A percentile compares a stretch with the other conserved stretches of the same genome.
These are phyloP conservation scores for Agrilus mali DNA, from an alignment of 2,888 invertebrate genomes.

Conservation along the genomic window DNA sequence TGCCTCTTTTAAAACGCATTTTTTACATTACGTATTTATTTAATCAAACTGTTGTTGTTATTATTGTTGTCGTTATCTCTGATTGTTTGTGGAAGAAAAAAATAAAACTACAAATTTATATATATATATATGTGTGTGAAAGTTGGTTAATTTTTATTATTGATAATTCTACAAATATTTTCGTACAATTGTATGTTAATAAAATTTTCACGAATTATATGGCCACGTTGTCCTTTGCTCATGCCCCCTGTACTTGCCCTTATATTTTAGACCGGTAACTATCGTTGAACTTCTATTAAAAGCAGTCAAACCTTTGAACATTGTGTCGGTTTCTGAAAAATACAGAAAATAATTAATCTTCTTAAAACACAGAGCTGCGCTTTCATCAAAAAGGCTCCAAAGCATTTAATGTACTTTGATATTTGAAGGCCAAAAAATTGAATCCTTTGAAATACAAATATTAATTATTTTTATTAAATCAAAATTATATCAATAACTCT, in stretches of 20 bases:
- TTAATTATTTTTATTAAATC: not conserved
- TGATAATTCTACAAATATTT: too few species aligned
- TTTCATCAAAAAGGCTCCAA: too few species aligned
- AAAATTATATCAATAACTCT: slow-evolving; percentile 6
- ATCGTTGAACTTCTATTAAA: slow-evolving; percentile 76
- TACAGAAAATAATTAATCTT: not conserved
- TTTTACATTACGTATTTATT: too few species aligned
- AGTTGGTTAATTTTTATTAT: too few species aligned
- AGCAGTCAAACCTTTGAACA: slow-evolving; percentile 66
- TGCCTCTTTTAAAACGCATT: too few species aligned
- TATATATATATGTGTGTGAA: too few species aligned
- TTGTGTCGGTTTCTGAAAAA: slow-evolving; percentile 49
- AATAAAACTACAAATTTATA: too few species aligned
- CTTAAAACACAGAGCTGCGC: slow-evolving; percentile 8
- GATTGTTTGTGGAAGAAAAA: too few species aligned
- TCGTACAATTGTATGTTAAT: too few species aligned
- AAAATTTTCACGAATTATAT: slow-evolving; percentile 23
- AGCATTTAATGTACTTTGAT: too few species aligned
- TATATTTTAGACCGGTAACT: slow-evolving; percentile 70
- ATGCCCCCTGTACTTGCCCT: slow-evolving; percentile 67
- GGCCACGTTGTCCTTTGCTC: slow-evolving; percentile 50
- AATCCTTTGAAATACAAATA: not conserved
- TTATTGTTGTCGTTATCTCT: too few species aligned
- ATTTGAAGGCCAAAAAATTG: not conserved
- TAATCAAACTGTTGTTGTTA: too few species aligned